Evolutionary conservation across 2,888 invertebrate genomes (phyloP), one percentile per base, ranked within the genome.

Genomic region (Cheilosia soror): DNA sequence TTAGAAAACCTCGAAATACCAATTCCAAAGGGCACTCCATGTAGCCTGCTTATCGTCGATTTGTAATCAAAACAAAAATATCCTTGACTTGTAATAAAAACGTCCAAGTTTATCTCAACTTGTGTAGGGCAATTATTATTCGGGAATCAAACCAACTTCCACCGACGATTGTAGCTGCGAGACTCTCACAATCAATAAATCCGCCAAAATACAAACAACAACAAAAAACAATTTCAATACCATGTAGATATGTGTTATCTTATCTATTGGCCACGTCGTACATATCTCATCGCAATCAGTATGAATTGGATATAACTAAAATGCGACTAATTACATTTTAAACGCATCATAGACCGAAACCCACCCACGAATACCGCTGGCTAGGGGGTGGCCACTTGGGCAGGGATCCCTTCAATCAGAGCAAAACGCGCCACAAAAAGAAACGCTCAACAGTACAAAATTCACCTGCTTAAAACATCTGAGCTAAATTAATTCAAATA

Each of bases 401-500:
- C 7, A 27, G 7, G 51, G 27, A n/a, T 25, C 31, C 7, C 42
- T 20, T 27, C 55, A 77, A 77, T 69, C 77, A 69, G 77, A 77
- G 77, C 69, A 77, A 55, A 55, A 62, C 66, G 58, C 31, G n/a
- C 25, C 31, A 20, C 27, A 27, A 42, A 31, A 42, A 55, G 4
- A 47, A 25, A 1, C n/a, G 13, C 11, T 13, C 60, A 29, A 60
- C 40, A 58, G 20, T 47, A 25, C 33, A 49, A 37, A 29, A 82
- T 37, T 40, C 78, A 73, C 51, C 63, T 51, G 51, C 33, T 63
- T 11, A 20, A 51, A 47, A 51, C 69, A 47, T 44, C 33, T 63
- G 62, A 53, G 53, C 33, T 27, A 6, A 13, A 47, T 11, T 53
- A 73, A 80, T 51, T 73, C 15, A 44, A 63, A 75, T 69, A 66